These are phyloP conservation scores for Pogona vitticeps DNA, from an alignment of 2,113 vertebrate genomes.

Conservation along the genomic window DNA sequence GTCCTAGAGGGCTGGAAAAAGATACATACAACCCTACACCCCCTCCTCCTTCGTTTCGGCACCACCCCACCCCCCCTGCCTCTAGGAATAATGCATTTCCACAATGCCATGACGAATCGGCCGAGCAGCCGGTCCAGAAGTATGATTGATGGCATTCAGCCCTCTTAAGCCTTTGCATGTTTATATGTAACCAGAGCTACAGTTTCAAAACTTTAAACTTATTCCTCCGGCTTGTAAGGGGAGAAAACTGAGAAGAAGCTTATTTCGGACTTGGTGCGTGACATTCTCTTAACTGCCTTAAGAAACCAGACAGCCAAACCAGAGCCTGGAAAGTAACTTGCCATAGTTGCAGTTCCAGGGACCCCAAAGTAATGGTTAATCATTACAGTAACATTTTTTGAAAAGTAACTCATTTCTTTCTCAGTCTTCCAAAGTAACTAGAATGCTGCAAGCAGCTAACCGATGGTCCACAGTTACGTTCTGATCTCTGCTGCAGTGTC, in stretches of 20 bases:
- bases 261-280: background rate
- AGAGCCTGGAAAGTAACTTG: too few relatives aligned
- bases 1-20: conserved; percentile 30
- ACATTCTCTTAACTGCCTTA: background rate
- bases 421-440: too few relatives aligned
- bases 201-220: background rate
- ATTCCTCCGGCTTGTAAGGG: background rate
- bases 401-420: too few relatives aligned
- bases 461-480: too few relatives aligned
- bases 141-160: conserved; percentile 22
- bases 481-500: too few relatives aligned
- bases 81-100: background rate
- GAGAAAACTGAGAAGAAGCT: background rate
- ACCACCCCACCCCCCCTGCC: conserved; percentile 15
- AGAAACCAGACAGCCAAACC: too few relatives aligned
- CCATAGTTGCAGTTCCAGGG: too few relatives aligned
- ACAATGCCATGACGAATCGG: conserved; percentile 39
- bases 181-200: conserved; percentile 16
- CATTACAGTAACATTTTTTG: too few relatives aligned
- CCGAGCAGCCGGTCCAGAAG: background rate
- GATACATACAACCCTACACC: background rate
- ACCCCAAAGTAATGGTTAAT: too few relatives aligned
- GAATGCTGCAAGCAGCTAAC: too few relatives aligned
- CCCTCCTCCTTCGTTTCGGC: background rate
- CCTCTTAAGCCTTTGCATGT: conserved; percentile 6